Evolutionary conservation across 2,113 vertebrate species (phyloP).

Genomic region (Miniopterus natalensis): DNA sequence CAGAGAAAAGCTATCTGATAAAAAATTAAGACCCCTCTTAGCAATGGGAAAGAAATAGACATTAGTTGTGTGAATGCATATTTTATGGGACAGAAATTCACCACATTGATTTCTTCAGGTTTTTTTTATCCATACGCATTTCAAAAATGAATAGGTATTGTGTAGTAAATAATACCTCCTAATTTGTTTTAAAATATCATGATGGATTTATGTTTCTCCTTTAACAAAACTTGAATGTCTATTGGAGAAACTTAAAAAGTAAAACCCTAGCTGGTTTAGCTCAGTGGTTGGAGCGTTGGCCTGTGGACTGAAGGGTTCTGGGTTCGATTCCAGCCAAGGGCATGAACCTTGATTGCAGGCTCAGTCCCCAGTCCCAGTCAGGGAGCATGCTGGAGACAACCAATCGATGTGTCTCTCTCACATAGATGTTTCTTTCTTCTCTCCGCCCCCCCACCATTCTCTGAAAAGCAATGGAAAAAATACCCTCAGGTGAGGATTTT

Average conservation of each 20-base stretch:
- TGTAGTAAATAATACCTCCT: neutral
- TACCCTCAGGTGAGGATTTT: too few relatives aligned
- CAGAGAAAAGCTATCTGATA: slow-evolving; percentile 16
- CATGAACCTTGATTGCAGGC: too few relatives aligned
- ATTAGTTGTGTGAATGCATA: neutral
- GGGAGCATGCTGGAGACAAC: too few relatives aligned
- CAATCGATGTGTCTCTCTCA: too few relatives aligned
- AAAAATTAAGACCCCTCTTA: neutral
- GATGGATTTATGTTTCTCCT: neutral
- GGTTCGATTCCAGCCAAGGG: too few relatives aligned
- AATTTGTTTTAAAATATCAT: neutral
- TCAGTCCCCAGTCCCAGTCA: too few relatives aligned
- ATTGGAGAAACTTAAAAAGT: neutral
- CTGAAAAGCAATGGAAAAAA: too few relatives aligned
- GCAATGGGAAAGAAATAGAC: neutral
- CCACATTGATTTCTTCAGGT: neutral
- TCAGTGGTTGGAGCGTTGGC: too few relatives aligned
- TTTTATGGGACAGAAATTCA: neutral
- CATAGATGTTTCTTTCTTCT: too few relatives aligned
- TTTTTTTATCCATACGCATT: neutral
- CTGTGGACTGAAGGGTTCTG: too few relatives aligned
- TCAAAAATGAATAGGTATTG: neutral
- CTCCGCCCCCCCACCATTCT: too few relatives aligned
- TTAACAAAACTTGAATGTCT: neutral
- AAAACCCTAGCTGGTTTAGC: too few relatives aligned